Conservation (phyloP, 1,140 invertebrate genomes). For the Venustaconcha ellipsiformis region DNA sequence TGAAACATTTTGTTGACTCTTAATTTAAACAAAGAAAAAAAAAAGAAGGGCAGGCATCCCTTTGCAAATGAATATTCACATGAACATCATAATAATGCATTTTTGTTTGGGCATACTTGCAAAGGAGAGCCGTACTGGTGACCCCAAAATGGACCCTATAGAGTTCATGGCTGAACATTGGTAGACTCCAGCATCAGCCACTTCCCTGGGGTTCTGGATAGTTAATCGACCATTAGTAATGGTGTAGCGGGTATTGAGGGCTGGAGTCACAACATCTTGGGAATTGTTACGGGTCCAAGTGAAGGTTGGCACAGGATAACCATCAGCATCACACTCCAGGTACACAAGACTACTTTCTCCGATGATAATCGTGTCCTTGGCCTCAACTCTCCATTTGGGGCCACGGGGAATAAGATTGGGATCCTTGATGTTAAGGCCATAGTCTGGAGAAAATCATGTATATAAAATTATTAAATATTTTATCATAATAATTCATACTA, state of each 20-base stretch:
- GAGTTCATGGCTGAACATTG: conserved; percentile 42
- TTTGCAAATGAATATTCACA: too few relatives aligned
- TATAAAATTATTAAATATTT: conserved; percentile 1
- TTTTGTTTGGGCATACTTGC: conserved; percentile 33
- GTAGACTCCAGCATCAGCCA: conserved; percentile 42
- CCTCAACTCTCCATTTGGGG: conserved; percentile 41
- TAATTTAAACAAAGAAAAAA: too few relatives aligned
- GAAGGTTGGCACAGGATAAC: conserved; percentile 41
- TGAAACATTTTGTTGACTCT: too few relatives aligned
- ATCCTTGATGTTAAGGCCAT: conserved; percentile 39
- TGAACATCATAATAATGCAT: not conserved
- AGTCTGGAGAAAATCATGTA: conserved; percentile 30
- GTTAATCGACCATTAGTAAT: conserved; percentile 45
- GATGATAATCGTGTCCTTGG: conserved; percentile 39
- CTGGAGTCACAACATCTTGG: not conserved
- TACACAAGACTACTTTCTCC: conserved; percentile 3
- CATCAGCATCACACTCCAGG: conserved; percentile 44
- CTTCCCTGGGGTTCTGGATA: conserved; percentile 30
- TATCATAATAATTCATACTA: not conserved
- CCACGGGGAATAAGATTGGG: conserved; percentile 40
- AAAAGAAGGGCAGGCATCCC: too few relatives aligned
- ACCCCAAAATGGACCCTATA: conserved; percentile 39
- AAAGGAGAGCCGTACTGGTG: conserved; percentile 40
- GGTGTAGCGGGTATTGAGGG: conserved; percentile 14
- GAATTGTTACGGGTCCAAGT: conserved; percentile 32